Base-by-base conservation (phyloP, 2,888 invertebrate species). In the Drosophila affinis region DNA sequence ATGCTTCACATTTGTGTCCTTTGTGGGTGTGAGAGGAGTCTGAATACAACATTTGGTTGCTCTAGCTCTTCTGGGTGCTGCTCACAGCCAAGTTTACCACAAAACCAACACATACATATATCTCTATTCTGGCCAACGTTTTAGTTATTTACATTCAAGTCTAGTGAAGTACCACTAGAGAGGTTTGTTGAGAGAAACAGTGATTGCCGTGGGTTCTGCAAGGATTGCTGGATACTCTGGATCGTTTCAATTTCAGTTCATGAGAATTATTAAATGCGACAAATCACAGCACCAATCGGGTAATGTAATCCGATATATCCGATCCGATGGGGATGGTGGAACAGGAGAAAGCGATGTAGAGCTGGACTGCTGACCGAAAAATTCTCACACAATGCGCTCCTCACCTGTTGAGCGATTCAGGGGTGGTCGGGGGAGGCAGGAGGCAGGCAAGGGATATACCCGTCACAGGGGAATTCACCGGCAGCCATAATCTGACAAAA, bases 211-310 rank as follows among this genome's bases (percentile, higher is more conserved):
- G 14, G 5, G 6, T 39, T 6, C 39, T 39, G n/a, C 7, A 14
- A 39, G 39, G 7, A 39, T 2, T 34, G 48, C 48, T 24, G 18
- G n/a, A 27, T 34, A 1, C 39, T 39, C 3, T n/a, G 14, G 5
- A 46, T 14, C 51, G 79, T 64, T 61, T 85, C 75, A 70, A 80
- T 88, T 76, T 76, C 72, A 72, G 57, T 74, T 86, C 81, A 81
- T 89, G 89, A 86, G 90, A 89, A 89, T 79, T 70, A 63, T 68
- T 74, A 61, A 74, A 72, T 77, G 68, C 72, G 75, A 75, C 61
- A 79, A 87, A 90, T 89, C 89, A 89, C 89, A 89, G 87, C 81
- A 76, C 54, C 75, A 85, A 77, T 56, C 53, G 56, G 88, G 65
- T 14, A 24, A 34, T 34, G 71, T 21, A 89, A 90, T 72, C 62